Base-by-base conservation (phyloP, 2,888 invertebrate species). In the Spodoptera picta region DNA sequence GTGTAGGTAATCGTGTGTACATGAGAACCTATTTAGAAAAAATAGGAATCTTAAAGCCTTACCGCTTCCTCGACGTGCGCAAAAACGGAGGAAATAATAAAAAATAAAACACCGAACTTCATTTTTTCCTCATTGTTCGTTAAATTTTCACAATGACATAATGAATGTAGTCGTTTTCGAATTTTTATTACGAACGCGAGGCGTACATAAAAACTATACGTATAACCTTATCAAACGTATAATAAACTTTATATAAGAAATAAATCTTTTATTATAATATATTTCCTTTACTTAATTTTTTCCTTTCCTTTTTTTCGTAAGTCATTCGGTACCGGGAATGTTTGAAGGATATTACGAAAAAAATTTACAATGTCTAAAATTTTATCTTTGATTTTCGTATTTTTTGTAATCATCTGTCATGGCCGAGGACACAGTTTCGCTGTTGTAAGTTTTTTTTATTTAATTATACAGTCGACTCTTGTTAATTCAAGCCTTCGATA, bases 121-220 rank as follows among this genome's bases (percentile, higher is more conserved):
- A 84, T 84, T 44, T 46, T 78, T 79, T 80, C 63, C 54, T 68
- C 77, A 73, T 78, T 60, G 45, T 73, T 70, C 56, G 42, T 47
- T 63, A 14, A 12, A 51, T 44, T 49, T 59, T 55, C 44, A 27
- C 12, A 27, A 3, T 27, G 27, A 27, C 27, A 11, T 36, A 46
- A 45, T 45, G 58, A 72, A 60, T 65, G 27, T 46, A 63, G 27
- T 46, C 47, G 27, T 44, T 55, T 44, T 24, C 41, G 36, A 44
- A 19, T 48, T 65, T 75, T 73, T 76, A 72, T 61, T 36, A 36
- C 36, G 36, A 36, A 36, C 36, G 36, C 36, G 36, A 36, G 45
- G 61, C n/a, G 19, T 44, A 58, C 60, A 70, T 80, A 69, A 74
- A 73, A 75, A 24, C 23, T 0, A 43, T 45, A 58, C 4, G 45